These are phyloP conservation scores for Siniperca knerii DNA, from an alignment of 2,113 vertebrate genomes.

Conservation along the genomic window DNA sequence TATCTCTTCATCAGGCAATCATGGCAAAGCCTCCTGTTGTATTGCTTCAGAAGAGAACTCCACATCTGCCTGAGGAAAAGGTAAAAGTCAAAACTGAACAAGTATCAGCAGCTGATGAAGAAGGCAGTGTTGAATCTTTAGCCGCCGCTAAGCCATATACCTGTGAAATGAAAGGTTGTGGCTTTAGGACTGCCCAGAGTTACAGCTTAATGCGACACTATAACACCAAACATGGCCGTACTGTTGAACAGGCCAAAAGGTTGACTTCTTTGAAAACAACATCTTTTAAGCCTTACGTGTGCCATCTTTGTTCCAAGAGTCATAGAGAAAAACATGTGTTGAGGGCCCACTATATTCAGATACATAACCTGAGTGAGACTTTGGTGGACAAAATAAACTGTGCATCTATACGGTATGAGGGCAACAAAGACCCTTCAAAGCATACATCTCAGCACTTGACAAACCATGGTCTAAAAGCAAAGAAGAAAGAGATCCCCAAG, in stretches of 20 bases:
- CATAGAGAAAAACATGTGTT: conserved; percentile 92
- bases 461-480: conserved; percentile 21
- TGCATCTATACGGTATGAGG: conserved; percentile 28
- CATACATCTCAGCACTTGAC: conserved; percentile 37
- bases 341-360: conserved; percentile 89
- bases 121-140: conserved; percentile 85
- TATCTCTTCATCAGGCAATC: conserved; percentile 82
- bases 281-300: conserved; percentile 90
- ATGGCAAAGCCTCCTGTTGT: conserved; percentile 77
- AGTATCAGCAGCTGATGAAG: conserved; percentile 56
- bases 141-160: conserved; percentile 91
- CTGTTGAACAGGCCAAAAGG: conserved; percentile 88
- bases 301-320: conserved; percentile 93
- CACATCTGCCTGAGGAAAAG: conserved; percentile 28
- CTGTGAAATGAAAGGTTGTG: conserved; percentile 90
- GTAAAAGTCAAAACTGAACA: conserved; percentile 72
- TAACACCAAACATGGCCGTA: conserved; percentile 89
- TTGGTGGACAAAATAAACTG: conserved; percentile 72
- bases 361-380: conserved; percentile 87
- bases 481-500: conserved; percentile 41
- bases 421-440: conserved; percentile 53
- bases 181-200: conserved; percentile 91
- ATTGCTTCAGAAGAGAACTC: conserved; percentile 59
- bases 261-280: conserved; percentile 83
- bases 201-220: conserved; percentile 93